A percentile compares a stretch with the other conserved stretches of the same genome.
These are phyloP conservation scores for Typhlomys cinereus DNA, from an alignment of 2,113 vertebrate genomes.

Conservation along the genomic window DNA sequence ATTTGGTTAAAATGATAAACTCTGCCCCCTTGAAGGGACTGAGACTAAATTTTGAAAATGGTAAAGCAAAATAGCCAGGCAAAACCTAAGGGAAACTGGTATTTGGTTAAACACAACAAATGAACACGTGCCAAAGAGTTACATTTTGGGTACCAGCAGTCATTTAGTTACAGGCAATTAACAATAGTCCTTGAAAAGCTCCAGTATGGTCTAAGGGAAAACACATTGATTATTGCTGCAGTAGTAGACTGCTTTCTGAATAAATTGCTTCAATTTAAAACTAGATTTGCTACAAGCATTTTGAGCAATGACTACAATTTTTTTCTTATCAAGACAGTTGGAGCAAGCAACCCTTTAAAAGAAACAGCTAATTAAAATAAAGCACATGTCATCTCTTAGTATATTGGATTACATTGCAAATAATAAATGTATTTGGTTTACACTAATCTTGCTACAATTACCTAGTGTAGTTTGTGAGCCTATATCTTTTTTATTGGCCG, in stretches of 20 bases:
- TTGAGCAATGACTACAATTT: slow-evolving; percentile 84
- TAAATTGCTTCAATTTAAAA: slow-evolving; percentile 88
- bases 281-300: slow-evolving; percentile 85
- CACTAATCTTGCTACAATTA: slow-evolving; percentile 78
- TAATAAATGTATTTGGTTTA: slow-evolving; percentile 80
- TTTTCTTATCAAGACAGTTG: slow-evolving; percentile 81
- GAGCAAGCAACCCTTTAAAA: slow-evolving; percentile 75
- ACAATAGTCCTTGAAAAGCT: slow-evolving; percentile 82
- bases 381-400: slow-evolving; percentile 64
- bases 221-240: slow-evolving; percentile 85
- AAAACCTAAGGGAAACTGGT: slow-evolving; percentile 76
- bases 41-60: slow-evolving; percentile 73
- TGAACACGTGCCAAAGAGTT: slow-evolving; percentile 80
- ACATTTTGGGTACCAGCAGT: slow-evolving; percentile 83
- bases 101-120: slow-evolving; percentile 84
- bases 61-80: slow-evolving; percentile 76
- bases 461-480: slow-evolving; percentile 61
- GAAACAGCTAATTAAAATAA: slow-evolving; percentile 86
- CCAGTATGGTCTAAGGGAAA: slow-evolving; percentile 81
- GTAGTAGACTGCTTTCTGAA: slow-evolving; percentile 84
- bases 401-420: slow-evolving; percentile 65
- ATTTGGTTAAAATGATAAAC: slow-evolving; percentile 74
- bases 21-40: slow-evolving; percentile 73
- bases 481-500: slow-evolving; percentile 67
- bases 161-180: slow-evolving; percentile 88